phyloP scores from a whole-genome alignment of 2,888 invertebrate genomes.

The Epicampocera succincta region DNA sequence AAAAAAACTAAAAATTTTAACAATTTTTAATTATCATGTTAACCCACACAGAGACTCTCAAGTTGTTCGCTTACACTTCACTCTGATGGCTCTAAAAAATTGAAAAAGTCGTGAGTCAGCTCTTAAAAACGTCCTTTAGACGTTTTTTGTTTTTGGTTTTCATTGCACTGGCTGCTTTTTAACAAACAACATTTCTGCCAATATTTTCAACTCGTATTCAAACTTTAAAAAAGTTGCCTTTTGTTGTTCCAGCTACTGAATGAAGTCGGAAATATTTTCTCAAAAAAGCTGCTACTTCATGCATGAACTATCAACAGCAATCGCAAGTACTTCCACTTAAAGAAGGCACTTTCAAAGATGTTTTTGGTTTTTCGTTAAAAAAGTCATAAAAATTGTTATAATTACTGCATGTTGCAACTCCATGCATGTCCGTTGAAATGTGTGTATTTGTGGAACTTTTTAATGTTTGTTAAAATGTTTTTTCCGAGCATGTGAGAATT shows the following conservation, averaged over 20 bases:
- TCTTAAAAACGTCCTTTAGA: slow-evolving; percentile 59
- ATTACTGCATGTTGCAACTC: slow-evolving; percentile 65
- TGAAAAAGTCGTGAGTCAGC: slow-evolving; percentile 64
- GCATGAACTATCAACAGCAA: neutral
- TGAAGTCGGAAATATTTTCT: slow-evolving; percentile 23
- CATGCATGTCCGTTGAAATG: slow-evolving; percentile 26
- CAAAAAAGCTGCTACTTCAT: slow-evolving; percentile 24
- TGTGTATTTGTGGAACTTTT: slow-evolving; percentile 33
- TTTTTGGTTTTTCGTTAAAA: slow-evolving; percentile 43
- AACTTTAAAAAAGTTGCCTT: slow-evolving; percentile 3
- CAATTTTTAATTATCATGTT: slow-evolving; percentile 71
- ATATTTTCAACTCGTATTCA: neutral
- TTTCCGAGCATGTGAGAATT: slow-evolving; percentile 66
- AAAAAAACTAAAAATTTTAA: slow-evolving; percentile 51
- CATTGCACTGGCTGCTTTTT: neutral
- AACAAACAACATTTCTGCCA: slow-evolving; percentile 8
- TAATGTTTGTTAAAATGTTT: slow-evolving; percentile 47
- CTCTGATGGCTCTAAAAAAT: slow-evolving; percentile 32
- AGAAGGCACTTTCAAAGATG: slow-evolving; percentile 45
- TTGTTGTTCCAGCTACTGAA: slow-evolving; percentile 42
- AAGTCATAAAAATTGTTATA: slow-evolving; percentile 70
- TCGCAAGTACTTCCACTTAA: slow-evolving; percentile 10
- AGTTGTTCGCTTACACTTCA: slow-evolving; percentile 26
- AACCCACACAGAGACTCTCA: slow-evolving; percentile 59
- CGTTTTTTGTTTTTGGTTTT: neutral